These are phyloP conservation scores for Channa striata DNA, from an alignment of 2,797 vertebrate species.

Conservation along the genomic window DNA sequence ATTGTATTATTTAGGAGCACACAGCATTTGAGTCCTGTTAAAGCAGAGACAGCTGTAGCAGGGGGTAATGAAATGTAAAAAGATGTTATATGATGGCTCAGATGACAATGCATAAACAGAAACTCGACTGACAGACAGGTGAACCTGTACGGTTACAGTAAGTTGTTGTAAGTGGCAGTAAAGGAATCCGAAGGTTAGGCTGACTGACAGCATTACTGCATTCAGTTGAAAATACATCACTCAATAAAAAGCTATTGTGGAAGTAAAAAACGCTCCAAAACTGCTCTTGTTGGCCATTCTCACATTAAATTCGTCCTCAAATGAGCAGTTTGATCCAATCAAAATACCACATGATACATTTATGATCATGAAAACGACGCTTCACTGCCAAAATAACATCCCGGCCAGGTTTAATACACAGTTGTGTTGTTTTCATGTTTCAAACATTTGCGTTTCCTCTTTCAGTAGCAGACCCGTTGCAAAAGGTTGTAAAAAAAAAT, in stretches of 20 bases:
- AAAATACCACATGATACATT: constrained; percentile 52
- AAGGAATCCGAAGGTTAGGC: constrained; percentile 41
- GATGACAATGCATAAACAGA: constrained; percentile 20
- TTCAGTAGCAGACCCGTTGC: constrained; percentile 1
- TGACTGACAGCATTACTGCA: constrained; percentile 40
- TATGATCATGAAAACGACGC: constrained; percentile 33
- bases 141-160: constrained; percentile 21
- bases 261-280: constrained; percentile 48
- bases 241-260: constrained; percentile 36
- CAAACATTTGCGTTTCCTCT: constrained; percentile 8
- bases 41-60: not conserved
- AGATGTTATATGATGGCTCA: constrained; percentile 11
- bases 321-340: constrained; percentile 49
- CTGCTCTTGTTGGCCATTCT: constrained; percentile 38
- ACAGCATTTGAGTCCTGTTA: not conserved
- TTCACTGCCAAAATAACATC: constrained; percentile 20
- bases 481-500: not conserved
- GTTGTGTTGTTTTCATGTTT: constrained; percentile 28
- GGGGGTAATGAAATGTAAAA: not conserved
- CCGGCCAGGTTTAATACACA: constrained; percentile 13
- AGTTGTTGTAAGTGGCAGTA: constrained; percentile 43
- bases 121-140: constrained; percentile 25
- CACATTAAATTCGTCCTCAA: constrained; percentile 49
- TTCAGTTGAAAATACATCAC: constrained; percentile 52
- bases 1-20: not conserved